Evolutionary conservation across 2,113 vertebrate species (phyloP).

Genomic region (Erythrolamprus reginae): DNA sequence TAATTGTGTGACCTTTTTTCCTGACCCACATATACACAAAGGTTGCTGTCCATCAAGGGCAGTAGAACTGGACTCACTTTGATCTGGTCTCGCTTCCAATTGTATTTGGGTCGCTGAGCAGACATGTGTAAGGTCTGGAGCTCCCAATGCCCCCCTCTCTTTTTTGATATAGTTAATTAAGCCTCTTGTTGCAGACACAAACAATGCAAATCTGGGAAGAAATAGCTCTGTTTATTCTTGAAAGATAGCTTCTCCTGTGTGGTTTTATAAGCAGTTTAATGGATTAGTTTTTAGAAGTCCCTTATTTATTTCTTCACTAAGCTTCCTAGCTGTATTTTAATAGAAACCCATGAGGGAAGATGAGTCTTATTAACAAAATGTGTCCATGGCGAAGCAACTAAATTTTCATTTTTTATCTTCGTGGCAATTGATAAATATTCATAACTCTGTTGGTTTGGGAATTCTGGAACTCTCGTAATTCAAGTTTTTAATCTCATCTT

Average conservation of each 20-base stretch:
- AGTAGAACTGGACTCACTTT: neutral
- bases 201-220: neutral
- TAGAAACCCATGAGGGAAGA: neutral
- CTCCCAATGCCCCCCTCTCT: neutral
- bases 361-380: slow-evolving; percentile 18
- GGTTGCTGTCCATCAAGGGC: neutral
- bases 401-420: slow-evolving; percentile 34
- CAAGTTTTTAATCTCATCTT: neutral
- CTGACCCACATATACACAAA: neutral
- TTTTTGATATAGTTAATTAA: neutral
- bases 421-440: slow-evolving; percentile 31
- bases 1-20: neutral
- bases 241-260: neutral
- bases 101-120: neutral
- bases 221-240: neutral
- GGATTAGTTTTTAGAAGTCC: neutral
- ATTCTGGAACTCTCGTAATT: slow-evolving; percentile 3
- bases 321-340: neutral
- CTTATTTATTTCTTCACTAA: neutral
- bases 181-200: neutral
- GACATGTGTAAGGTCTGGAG: neutral
- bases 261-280: neutral
- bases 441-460: slow-evolving; percentile 18
- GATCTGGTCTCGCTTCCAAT: neutral
- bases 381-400: neutral